Percentiles rank a stretch among this genome's conserved stretches.
These are phyloP conservation scores for Meteorus sp. DNA, from an alignment of 1,140 invertebrate genomes.

Conservation along the genomic window DNA sequence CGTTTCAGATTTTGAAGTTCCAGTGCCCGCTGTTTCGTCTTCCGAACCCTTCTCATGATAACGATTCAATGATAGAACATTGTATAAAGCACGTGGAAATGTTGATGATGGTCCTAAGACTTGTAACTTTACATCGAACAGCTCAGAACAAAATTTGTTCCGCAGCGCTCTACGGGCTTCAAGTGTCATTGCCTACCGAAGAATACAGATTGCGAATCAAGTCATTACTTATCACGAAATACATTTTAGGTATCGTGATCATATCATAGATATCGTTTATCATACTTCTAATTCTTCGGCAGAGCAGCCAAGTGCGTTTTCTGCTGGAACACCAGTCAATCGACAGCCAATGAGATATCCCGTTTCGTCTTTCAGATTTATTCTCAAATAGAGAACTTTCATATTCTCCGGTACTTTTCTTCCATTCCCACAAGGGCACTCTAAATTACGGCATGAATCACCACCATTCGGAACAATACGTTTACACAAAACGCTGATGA, in stretches of 20 bases:
- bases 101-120: conserved; percentile 44
- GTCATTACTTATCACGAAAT: too few species aligned
- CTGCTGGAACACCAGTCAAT: conserved; percentile 46
- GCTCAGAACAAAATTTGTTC: conserved; percentile 40
- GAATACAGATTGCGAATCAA: conserved; percentile 22
- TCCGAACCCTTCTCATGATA: conserved; percentile 15
- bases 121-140: conserved; percentile 45
- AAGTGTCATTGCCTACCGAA: conserved; percentile 41
- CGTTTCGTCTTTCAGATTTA: conserved; percentile 55
- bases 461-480: conserved; percentile 32
- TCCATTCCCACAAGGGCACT: conserved; percentile 55
- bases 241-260: neutral
- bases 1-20: too few species aligned
- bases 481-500: conserved; percentile 52
- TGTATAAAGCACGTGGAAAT: conserved; percentile 45
- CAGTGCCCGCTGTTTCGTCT: neutral
- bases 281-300: conserved; percentile 45
- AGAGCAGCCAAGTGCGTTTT: conserved; percentile 44
- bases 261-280: too few species aligned
- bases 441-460: conserved; percentile 55
- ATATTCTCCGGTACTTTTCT: conserved; percentile 41
- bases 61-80: conserved; percentile 44
- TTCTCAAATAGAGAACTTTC: conserved; percentile 44
- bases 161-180: conserved; percentile 42
- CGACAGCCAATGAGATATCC: conserved; percentile 54